A percentile compares a stretch with the other conserved stretches of the same genome.
These are phyloP conservation scores for Numenius arquata DNA, from an alignment of 2,113 vertebrate species.

Conservation along the genomic window DNA sequence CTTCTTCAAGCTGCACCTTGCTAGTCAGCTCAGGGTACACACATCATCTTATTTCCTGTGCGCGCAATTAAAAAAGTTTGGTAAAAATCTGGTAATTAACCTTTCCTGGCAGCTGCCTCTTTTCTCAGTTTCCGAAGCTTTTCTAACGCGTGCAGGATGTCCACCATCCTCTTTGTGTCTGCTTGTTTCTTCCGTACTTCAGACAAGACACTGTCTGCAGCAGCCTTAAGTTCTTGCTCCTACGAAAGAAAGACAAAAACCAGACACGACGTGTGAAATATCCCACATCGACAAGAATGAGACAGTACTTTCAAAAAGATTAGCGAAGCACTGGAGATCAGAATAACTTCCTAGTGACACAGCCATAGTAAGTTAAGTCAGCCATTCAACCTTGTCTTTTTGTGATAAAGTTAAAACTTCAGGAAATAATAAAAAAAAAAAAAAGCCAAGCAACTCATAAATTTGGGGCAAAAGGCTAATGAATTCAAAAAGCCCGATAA, in stretches of 20 bases:
- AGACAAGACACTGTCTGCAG: slow-evolving; percentile 89
- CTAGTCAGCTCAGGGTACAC: not conserved
- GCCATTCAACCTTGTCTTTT: not conserved
- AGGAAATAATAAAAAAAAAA: not conserved
- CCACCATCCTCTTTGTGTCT: slow-evolving; percentile 90
- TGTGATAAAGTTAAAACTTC: not conserved
- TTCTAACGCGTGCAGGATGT: slow-evolving; percentile 86
- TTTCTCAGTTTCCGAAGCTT: slow-evolving; percentile 90
- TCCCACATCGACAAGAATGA: fast-evolving
- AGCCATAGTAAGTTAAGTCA: not conserved
- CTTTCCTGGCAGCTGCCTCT: slow-evolving; percentile 92
- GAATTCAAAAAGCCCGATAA: not conserved
- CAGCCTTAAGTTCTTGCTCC: slow-evolving; percentile 91
- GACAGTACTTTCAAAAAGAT: not conserved
- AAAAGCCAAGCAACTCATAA: not conserved
- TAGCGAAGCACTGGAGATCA: not conserved
- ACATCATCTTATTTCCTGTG: not conserved
- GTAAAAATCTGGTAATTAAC: slow-evolving; percentile 30
- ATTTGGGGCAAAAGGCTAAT: not conserved
- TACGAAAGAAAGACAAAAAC: not conserved
- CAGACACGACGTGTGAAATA: not conserved
- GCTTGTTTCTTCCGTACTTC: slow-evolving; percentile 95
- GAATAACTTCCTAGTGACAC: not conserved
- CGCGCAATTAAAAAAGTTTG: not conserved
- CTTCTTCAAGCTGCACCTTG: not conserved